A percentile compares a stretch with the other conserved stretches of the same genome.
phyloP scores from a whole-genome alignment of 2,113 vertebrate species.

The Elgaria multicarinata region DNA sequence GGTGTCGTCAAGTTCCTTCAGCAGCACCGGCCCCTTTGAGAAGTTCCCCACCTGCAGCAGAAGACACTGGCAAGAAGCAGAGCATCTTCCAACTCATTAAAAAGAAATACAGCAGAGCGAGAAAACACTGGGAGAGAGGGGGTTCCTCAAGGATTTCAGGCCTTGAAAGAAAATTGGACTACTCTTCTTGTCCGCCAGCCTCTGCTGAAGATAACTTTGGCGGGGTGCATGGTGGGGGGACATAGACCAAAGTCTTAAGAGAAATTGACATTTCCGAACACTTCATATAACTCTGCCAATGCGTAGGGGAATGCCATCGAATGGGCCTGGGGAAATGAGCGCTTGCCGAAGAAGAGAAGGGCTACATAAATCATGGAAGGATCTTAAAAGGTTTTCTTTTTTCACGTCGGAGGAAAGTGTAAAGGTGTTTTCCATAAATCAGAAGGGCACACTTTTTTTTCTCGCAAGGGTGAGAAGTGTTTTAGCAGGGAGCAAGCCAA shows the following conservation, averaged over 20 bases:
- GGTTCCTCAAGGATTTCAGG: background rate
- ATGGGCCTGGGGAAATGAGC: background rate
- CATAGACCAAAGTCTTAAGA: background rate
- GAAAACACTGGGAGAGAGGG: background rate
- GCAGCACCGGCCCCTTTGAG: background rate
- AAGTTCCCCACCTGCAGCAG: background rate
- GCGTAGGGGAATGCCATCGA: background rate
- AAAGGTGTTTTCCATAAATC: background rate
- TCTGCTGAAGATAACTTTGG: background rate
- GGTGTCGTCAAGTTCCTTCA: background rate
- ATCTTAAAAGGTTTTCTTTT: background rate
- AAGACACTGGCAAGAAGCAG: background rate
- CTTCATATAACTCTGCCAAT: background rate
- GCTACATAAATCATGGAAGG: background rate
- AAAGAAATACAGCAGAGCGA: background rate
- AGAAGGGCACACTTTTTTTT: background rate
- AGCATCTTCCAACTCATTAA: background rate
- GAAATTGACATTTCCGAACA: background rate
- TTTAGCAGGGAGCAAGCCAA: background rate
- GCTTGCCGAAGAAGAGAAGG: background rate
- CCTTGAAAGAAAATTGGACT: background rate
- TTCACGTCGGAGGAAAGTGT: background rate
- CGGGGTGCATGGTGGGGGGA: no score
- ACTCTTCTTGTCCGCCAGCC: background rate
- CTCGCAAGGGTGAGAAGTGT: background rate